Base-by-base conservation (phyloP, 2,113 vertebrate species). In the Notechis scutatus region DNA sequence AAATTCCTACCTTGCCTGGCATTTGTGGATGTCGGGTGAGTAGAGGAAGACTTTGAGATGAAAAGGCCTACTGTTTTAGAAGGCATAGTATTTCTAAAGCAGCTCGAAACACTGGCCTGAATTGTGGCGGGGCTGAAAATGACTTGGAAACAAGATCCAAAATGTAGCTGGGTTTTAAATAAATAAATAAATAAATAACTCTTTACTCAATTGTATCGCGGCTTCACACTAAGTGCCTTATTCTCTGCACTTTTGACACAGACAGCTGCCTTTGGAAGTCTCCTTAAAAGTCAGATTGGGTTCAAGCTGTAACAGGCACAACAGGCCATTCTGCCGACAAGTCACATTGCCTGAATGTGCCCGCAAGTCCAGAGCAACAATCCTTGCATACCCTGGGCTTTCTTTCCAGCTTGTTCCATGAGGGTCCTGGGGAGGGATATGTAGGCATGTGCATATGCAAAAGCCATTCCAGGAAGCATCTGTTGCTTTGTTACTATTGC, bases 261-360 rank as follows among this genome's bases (percentile, higher is more conserved):
- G 96, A 96, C 97, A 98, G 98, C 97, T 98, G 98, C 96, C 97
- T 97, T 95, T 96, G 90, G 26, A 94, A 96, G 95, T 96, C 95
- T 96, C 97, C 94, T 94, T 94, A 96, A 96, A 97, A 95, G 96
- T 94, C 96, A 94, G 95, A 90, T 97, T 95, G 95, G 97, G 97
- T 97, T 97, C 97, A 98, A 89, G 94, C 98, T 95, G 97, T 98
- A 97, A 98, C 97, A 98, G 98, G 98, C 98, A 98, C 97, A 96
- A 93, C 97, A 97, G 96, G 93, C 95, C 88, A 94, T 94, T 93
- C 96, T 97, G 93, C 92, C 95, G 96, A 95, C 96, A 95, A 97
- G 95, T 97, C 97, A 97, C 96, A 92, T 95, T 94, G 96, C 97
- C 95, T 90, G 93, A 94, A 95, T 90, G 96, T 95, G 96, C 95